phyloP scores from a whole-genome alignment of 2,888 invertebrate genomes.

The Acleris literana region DNA sequence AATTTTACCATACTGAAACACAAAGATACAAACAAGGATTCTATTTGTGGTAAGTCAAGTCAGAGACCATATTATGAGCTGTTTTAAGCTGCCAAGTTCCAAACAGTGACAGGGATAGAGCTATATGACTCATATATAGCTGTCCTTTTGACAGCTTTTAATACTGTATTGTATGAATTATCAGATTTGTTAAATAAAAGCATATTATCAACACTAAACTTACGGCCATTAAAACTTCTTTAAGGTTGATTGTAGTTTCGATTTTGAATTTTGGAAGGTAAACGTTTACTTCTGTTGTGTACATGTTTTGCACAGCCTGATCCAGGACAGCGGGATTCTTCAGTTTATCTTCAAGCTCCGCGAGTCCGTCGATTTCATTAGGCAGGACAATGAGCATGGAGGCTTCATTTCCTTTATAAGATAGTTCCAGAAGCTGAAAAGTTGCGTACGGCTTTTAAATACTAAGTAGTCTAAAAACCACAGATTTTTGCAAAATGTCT shows the following conservation, averaged over 20 bases:
- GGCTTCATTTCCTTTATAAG: constrained; percentile 86
- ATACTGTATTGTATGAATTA: too few species aligned
- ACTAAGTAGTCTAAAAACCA: background rate
- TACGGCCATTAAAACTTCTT: constrained; percentile 84
- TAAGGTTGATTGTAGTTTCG: constrained; percentile 87
- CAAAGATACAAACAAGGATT: too few species aligned
- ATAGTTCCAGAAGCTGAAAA: constrained; percentile 86
- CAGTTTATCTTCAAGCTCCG: constrained; percentile 84
- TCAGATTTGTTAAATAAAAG: background rate
- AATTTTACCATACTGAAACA: too few species aligned
- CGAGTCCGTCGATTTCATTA: constrained; percentile 85
- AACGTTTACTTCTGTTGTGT: constrained; percentile 81
- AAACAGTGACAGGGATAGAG: too few species aligned
- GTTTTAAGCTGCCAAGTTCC: too few species aligned
- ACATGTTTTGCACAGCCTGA: constrained; percentile 70
- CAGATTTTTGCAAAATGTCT: too few species aligned
- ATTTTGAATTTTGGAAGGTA: constrained; percentile 91
- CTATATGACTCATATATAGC: too few species aligned
- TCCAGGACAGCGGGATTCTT: constrained; percentile 64
- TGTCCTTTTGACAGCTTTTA: too few species aligned
- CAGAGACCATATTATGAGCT: too few species aligned
- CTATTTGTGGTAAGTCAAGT: too few species aligned
- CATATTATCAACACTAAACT: constrained; percentile 37
- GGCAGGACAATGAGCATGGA: constrained; percentile 90
- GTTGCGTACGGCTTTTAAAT: background rate